Percentiles rank a stretch among this genome's conserved stretches.
phyloP scores from a whole-genome alignment of 2,113 vertebrate genomes.

The Clarias magur region DNA sequence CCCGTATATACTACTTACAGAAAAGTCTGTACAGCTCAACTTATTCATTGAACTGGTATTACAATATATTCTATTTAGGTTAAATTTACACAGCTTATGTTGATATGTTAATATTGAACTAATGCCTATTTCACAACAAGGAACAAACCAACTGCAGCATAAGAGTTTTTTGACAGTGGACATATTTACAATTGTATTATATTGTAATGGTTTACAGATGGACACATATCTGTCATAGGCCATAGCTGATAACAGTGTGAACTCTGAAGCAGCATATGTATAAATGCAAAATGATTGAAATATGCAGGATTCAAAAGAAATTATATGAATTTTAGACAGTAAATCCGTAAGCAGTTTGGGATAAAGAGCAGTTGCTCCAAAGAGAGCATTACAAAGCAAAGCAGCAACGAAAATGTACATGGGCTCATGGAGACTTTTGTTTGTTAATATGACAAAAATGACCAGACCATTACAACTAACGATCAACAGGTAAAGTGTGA shows the following conservation, averaged over 20 bases:
- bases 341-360: slow-evolving; percentile 23
- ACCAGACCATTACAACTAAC: slow-evolving; percentile 10
- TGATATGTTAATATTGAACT: neutral
- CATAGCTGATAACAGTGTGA: slow-evolving; percentile 1
- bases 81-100: slow-evolving; percentile 5
- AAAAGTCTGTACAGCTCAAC: slow-evolving; percentile 24
- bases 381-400: slow-evolving; percentile 30
- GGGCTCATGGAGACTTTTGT: slow-evolving; percentile 32
- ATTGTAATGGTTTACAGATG: slow-evolving; percentile 6
- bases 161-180: neutral
- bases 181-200: neutral
- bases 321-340: neutral
- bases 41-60: neutral
- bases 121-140: neutral
- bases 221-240: slow-evolving; percentile 19
- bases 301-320: neutral
- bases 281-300: neutral
- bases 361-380: neutral
- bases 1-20: neutral
- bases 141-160: neutral
- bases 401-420: slow-evolving; percentile 39
- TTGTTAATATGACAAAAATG: slow-evolving; percentile 25
- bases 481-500: neutral
- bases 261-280: neutral
- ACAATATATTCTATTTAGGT: slow-evolving; percentile 25